A percentile compares a stretch with the other conserved stretches of the same genome.
Conservation (phyloP, 2,888 invertebrate species). For the Lycaena phlaeas region DNA sequence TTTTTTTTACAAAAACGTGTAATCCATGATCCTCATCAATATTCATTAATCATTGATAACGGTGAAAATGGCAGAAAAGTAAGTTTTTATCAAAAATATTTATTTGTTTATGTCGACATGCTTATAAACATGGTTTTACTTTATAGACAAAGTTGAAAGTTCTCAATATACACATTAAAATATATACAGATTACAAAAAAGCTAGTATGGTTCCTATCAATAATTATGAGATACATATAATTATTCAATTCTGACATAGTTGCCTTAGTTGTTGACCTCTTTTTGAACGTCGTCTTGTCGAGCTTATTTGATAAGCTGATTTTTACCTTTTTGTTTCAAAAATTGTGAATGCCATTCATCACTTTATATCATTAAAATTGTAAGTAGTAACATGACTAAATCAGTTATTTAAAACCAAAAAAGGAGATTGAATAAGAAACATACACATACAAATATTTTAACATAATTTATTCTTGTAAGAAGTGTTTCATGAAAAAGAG, state of each 20-base stretch:
- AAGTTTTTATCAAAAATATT: slow-evolving; percentile 30
- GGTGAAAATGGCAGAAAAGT: slow-evolving; percentile 61
- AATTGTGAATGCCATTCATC: background rate
- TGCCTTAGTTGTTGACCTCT: slow-evolving; percentile 8
- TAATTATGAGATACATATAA: background rate
- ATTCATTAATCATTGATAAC: slow-evolving; percentile 30
- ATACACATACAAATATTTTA: too few species aligned
- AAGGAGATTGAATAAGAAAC: too few species aligned
- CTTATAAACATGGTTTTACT: slow-evolving; percentile 21
- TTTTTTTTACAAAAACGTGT: slow-evolving; percentile 29
- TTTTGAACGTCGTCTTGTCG: background rate
- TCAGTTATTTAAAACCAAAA: too few species aligned
- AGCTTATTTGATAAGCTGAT: slow-evolving; percentile 4
- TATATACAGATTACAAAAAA: too few species aligned
- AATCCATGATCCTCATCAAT: slow-evolving; percentile 49
- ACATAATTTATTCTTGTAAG: too few species aligned
- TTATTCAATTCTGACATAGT: background rate
- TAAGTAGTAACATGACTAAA: too few species aligned
- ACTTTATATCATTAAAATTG: too few species aligned
- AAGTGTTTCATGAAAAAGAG: too few species aligned
- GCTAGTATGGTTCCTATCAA: too few species aligned
- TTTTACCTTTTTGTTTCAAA: slow-evolving; percentile 6
- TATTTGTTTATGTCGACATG: slow-evolving; percentile 35
- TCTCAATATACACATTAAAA: background rate
- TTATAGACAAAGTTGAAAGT: slow-evolving; percentile 11